Conservation (phyloP, 2,113 vertebrate species). For the Cheirogaleus medius region DNA sequence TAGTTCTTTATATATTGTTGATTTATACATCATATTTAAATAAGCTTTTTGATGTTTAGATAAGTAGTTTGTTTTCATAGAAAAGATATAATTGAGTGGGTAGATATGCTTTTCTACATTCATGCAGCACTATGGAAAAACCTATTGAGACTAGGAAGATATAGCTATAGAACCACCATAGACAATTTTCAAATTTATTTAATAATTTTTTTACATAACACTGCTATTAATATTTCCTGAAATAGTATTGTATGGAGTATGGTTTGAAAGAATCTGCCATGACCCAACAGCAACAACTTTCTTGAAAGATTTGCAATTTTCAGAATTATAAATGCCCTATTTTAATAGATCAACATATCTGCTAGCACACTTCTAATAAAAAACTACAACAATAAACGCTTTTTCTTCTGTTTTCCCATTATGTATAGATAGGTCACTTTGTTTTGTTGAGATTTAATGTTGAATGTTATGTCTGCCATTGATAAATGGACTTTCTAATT, state of each 20-base stretch:
- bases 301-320: not conserved
- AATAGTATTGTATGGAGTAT: not conserved
- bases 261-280: not conserved
- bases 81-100: not conserved
- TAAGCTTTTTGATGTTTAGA: not conserved
- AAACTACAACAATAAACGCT: not conserved
- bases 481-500: conserved; percentile 65
- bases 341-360: not conserved
- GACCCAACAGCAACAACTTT: not conserved
- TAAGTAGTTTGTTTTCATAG: conserved; percentile 4
- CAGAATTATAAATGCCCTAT: not conserved
- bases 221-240: not conserved
- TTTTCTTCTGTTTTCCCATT: not conserved
- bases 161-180: not conserved
- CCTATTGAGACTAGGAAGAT: not conserved
- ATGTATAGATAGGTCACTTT: not conserved
- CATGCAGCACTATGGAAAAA: not conserved
- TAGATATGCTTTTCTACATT: not conserved
- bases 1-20: not conserved
- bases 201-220: not conserved
- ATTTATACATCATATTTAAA: not conserved
- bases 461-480: not conserved
- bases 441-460: conserved; percentile 16
- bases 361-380: not conserved
- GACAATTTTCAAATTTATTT: not conserved